Conservation (phyloP, 2,113 vertebrate genomes). For the Myotis yumanensis region DNA sequence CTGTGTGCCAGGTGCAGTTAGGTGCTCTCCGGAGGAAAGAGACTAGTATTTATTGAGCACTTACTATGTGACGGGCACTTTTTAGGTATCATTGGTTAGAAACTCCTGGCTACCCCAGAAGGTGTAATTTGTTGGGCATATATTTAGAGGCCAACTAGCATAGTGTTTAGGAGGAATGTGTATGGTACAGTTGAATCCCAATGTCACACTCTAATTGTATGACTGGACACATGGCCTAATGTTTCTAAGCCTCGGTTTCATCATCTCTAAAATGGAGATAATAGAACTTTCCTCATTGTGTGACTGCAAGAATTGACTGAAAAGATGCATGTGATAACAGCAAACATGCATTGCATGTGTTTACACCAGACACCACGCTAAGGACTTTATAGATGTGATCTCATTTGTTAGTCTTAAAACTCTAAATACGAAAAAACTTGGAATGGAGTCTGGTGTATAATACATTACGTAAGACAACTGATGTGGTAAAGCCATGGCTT, state of each 20-base stretch:
- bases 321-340: neutral
- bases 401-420: neutral
- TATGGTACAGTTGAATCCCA: neutral
- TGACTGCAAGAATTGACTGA: neutral
- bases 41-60: neutral
- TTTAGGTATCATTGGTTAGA: neutral
- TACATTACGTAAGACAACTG: neutral
- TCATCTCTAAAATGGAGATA: neutral
- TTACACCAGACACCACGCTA: neutral
- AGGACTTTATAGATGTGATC: neutral
- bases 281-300: neutral
- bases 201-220: neutral
- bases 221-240: neutral
- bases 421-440: neutral
- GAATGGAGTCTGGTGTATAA: neutral
- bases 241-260: neutral
- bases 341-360: rapidly evolving
- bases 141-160: neutral
- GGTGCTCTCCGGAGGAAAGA: neutral
- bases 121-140: neutral
- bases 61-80: neutral
- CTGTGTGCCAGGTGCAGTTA: neutral
- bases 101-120: neutral
- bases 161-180: neutral
- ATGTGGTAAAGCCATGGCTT: neutral